Base-by-base conservation (phyloP, 2,888 invertebrate species). In the Augiades crinisus region DNA sequence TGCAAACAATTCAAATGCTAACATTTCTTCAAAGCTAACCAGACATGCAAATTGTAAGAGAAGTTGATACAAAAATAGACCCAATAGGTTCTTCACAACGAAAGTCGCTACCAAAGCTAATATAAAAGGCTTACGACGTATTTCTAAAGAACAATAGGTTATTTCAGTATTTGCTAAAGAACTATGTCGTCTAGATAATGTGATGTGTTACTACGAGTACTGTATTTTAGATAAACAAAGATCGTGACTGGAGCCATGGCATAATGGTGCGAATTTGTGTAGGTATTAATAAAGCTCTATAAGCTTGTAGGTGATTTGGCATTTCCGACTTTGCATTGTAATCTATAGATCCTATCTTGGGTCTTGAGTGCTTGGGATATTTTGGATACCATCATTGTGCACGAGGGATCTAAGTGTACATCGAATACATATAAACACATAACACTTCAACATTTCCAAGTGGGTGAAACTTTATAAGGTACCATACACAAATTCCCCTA, bases 381-480 rank as follows among this genome's bases (percentile, higher is more conserved):
- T 40, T 24, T 40, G 33, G 40, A 33, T 54, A 38, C 34, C 41
- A 41, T 34, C 24, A 24, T 22, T 46, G 44, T 56, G 57, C 76
- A 74, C 72, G 62, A 64, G 67, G 65, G 63, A 57, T 60, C 81
- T 83, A 86, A 74, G 84, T 86, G 87, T 81, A 73, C 75, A 77
- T 69, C 70, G 68, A 76, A 64, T 61, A 76, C 67, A 76, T 61
- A 75, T 71, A 75, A 68, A 75, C 70, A 83, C 76, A 72, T 72
- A 75, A 78, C 70, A 78, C 70, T 72, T 64, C 64, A 64, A 68
- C 63, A 74, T 70, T 72, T 70, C 62, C 72, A 70, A 83, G 83
- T 84, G 88, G 88, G 88, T 89, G 88, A 89, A 89, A 89, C 88
- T 88, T 89, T 88, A 85, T 84, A 87, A 88, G 88, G 88, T 85